Conservation (phyloP, 2,888 invertebrate species). For the Conistra vaccinii region DNA sequence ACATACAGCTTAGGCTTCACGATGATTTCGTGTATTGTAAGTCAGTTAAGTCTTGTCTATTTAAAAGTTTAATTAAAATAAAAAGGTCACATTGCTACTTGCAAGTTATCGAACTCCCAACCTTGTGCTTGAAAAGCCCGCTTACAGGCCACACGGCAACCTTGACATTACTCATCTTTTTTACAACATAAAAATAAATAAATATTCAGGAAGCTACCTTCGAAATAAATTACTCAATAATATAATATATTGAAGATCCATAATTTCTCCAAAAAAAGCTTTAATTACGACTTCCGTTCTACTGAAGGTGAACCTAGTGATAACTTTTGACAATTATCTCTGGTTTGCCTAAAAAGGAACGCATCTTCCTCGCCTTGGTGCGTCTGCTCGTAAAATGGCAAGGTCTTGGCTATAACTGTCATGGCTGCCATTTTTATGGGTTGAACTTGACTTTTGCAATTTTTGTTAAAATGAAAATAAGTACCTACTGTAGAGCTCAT, state of each 20-base stretch:
- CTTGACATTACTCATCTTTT: background rate
- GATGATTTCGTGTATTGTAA: background rate
- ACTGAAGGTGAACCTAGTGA: slow-evolving; percentile 23
- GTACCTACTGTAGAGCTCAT: too few species aligned
- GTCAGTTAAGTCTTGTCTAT: too few species aligned
- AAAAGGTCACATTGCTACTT: background rate
- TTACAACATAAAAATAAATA: background rate
- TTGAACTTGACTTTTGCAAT: slow-evolving; percentile 4
- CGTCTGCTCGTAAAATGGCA: background rate
- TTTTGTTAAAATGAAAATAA: too few species aligned
- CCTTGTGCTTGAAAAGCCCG: background rate
- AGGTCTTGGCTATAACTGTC: background rate
- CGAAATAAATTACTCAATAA: slow-evolving; percentile 8
- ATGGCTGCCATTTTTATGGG: background rate
- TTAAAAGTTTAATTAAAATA: background rate
- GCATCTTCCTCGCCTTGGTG: background rate
- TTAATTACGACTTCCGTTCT: slow-evolving; percentile 9
- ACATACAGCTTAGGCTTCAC: background rate
- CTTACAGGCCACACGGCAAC: background rate
- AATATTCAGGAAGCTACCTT: slow-evolving; percentile 9
- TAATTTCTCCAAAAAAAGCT: slow-evolving; percentile 22
- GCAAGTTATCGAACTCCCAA: background rate
- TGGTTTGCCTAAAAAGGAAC: slow-evolving; percentile 15
- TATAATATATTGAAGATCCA: background rate
- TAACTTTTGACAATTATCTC: slow-evolving; percentile 5